phyloP scores from a whole-genome alignment of 2,113 vertebrate genomes.

The Scalopus aquaticus region DNA sequence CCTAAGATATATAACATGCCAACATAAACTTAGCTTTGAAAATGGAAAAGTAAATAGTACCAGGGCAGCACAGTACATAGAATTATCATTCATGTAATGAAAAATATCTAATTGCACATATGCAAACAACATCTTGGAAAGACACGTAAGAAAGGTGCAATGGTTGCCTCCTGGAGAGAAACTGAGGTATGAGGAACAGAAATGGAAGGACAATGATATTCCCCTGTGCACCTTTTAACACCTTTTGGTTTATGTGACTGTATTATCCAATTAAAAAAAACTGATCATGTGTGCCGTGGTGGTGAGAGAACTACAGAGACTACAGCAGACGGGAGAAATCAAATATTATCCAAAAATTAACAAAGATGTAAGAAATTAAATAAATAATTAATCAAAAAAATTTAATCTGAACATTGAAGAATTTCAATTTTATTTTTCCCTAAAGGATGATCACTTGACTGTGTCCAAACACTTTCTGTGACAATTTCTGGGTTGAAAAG shows the following conservation, averaged over 20 bases:
- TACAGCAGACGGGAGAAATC: too few species aligned
- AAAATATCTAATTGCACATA: neutral
- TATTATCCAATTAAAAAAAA: neutral
- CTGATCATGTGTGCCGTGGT: too few species aligned
- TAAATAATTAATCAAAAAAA: neutral
- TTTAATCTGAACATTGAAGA: neutral
- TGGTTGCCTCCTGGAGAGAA: neutral
- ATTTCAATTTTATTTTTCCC: neutral
- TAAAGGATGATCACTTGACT: neutral
- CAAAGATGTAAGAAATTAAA: too few species aligned
- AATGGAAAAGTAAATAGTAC: neutral
- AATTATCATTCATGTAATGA: neutral
- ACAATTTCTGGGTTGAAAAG: constrained; percentile 1
- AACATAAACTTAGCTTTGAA: constrained; percentile 34
- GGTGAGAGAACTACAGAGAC: too few species aligned
- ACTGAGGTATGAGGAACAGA: neutral
- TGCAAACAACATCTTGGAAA: neutral
- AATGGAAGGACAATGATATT: neutral
- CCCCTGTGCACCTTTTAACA: neutral
- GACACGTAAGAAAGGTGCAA: neutral
- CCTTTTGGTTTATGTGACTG: neutral
- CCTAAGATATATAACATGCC: neutral
- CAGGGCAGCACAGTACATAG: neutral
- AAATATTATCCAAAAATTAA: too few species aligned
- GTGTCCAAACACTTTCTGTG: neutral